Percentiles rank a stretch among this genome's conserved stretches.
Evolutionary conservation across 2,797 vertebrate species (phyloP).

Genomic region (Myoxocephalus aenaeus): DNA sequence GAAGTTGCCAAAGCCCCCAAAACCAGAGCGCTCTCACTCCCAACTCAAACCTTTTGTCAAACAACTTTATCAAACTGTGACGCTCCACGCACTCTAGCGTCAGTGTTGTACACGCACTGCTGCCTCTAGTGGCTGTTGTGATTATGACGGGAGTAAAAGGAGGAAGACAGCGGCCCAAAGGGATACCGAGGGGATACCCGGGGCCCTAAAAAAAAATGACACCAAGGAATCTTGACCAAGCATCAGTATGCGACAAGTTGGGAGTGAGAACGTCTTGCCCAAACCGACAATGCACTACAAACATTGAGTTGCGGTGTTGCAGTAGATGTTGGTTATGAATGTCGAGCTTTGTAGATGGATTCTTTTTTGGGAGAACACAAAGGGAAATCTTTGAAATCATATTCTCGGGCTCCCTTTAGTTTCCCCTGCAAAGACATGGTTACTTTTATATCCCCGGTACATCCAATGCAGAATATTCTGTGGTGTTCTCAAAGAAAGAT

Average conservation of each 20-base stretch:
- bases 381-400: slow-evolving; percentile 28
- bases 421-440: slow-evolving; percentile 27
- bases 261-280: background rate
- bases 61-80: background rate
- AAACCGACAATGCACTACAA: slow-evolving; percentile 1
- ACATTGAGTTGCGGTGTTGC: background rate
- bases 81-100: background rate
- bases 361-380: slow-evolving; percentile 9
- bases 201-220: background rate
- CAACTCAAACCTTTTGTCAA: background rate
- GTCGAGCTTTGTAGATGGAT: slow-evolving; percentile 27
- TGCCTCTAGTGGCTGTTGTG: background rate
- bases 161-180: background rate
- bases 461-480: slow-evolving; percentile 31
- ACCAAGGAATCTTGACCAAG: background rate
- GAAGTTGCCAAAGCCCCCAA: background rate
- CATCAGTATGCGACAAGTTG: no score
- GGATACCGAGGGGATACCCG: background rate
- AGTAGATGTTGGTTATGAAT: slow-evolving; percentile 18
- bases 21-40: rapidly evolving
- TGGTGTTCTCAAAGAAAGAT: slow-evolving; percentile 48
- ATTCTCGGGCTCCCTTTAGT: slow-evolving; percentile 42
- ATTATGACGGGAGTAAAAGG: background rate
- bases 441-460: slow-evolving; percentile 38
- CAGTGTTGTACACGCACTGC: background rate